phyloP scores from a whole-genome alignment of 2,113 vertebrate genomes.

The Trematomus loennbergii region DNA sequence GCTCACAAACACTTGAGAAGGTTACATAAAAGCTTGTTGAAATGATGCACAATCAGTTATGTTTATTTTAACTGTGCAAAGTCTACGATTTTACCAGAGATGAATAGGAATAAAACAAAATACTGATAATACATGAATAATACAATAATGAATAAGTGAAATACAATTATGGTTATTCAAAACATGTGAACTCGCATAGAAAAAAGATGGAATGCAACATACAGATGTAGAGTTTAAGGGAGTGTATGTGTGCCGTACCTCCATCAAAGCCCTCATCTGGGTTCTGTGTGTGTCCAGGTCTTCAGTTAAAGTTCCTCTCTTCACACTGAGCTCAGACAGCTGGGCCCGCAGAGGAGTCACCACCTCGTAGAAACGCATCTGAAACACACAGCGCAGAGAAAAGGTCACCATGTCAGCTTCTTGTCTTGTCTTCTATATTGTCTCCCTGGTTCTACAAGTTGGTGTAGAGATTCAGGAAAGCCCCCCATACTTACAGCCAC shows the following conservation, averaged over 20 bases:
- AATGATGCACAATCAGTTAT: background rate
- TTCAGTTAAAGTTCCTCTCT: slow-evolving; percentile 84
- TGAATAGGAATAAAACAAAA: background rate
- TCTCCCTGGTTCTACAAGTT: background rate
- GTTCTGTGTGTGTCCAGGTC: slow-evolving; percentile 86
- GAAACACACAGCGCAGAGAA: slow-evolving; percentile 25
- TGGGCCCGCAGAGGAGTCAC: slow-evolving; percentile 88
- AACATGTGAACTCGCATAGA: background rate
- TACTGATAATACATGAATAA: background rate
- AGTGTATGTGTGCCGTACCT: slow-evolving; percentile 82
- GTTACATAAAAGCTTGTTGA: background rate
- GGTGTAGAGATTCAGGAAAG: background rate
- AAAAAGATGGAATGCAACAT: background rate
- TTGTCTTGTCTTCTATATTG: background rate
- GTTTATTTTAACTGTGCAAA: background rate
- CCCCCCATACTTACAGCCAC: slow-evolving; percentile 87
- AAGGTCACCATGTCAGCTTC: background rate
- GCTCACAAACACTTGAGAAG: background rate
- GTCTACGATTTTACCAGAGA: background rate
- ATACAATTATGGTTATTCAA: background rate
- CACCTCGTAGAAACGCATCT: slow-evolving; percentile 92
- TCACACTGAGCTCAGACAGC: slow-evolving; percentile 85
- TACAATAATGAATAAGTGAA: background rate
- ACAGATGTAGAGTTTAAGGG: background rate
- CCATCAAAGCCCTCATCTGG: slow-evolving; percentile 88